Evolutionary conservation across 2,797 vertebrate species (phyloP).

Genomic region (Enteromius paludinosus): DNA sequence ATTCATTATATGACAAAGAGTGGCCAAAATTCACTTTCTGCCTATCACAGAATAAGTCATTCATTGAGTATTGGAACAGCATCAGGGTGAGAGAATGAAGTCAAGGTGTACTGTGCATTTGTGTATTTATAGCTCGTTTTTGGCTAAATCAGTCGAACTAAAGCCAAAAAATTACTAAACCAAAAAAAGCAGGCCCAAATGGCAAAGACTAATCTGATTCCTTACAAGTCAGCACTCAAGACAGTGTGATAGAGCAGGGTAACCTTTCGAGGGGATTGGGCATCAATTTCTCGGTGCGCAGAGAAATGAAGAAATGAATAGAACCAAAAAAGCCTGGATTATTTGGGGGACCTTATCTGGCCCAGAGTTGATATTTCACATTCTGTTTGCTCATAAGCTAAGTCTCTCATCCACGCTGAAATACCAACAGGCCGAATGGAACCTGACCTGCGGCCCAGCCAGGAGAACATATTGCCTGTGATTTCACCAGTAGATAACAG

Average conservation of each 20-base stretch:
- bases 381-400: constrained; percentile 53
- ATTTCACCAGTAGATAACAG: constrained; percentile 60
- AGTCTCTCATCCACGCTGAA: constrained; percentile 63
- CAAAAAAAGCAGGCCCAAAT: constrained; percentile 2
- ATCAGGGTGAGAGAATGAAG: background rate
- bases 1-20: background rate
- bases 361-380: constrained; percentile 66
- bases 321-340: constrained; percentile 49
- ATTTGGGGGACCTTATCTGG: constrained; percentile 72
- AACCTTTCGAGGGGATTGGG: constrained; percentile 32
- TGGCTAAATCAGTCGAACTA: background rate
- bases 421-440: constrained; percentile 63
- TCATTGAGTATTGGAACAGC: background rate
- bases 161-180: background rate
- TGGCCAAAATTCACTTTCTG: background rate
- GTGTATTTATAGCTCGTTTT: background rate
- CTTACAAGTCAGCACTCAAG: constrained; percentile 17
- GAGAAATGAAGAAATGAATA: constrained; percentile 49
- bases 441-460: constrained; percentile 62
- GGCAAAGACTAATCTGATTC: background rate
- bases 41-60: background rate
- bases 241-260: constrained; percentile 2
- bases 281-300: constrained; percentile 5
- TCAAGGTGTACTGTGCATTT: background rate
- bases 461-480: constrained; percentile 65